Percentiles rank a stretch among this genome's conserved stretches.
Evolutionary conservation across 2,888 invertebrate species (phyloP).

Genomic region (Orthonychiurus folsomi): DNA sequence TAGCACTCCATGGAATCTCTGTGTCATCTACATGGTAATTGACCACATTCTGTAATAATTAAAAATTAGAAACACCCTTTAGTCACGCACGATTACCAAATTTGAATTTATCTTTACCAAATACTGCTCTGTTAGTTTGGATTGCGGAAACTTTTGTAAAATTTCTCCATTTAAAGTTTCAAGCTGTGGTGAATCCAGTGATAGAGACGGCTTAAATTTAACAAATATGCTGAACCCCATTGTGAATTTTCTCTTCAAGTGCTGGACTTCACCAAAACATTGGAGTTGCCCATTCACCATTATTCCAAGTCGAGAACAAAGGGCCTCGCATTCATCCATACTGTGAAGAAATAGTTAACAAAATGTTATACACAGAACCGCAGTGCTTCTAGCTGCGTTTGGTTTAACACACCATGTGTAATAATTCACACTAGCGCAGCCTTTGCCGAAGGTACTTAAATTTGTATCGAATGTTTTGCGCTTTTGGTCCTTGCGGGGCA

Average conservation of each 20-base stretch:
- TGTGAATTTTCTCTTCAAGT: constrained; percentile 61
- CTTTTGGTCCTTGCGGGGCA: no score
- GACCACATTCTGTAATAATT: constrained; percentile 45
- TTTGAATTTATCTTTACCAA: constrained; percentile 49
- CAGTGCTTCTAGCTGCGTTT: no score
- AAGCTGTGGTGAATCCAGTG: constrained; percentile 19
- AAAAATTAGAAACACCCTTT: no score
- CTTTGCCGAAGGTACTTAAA: no score
- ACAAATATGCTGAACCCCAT: constrained; percentile 41
- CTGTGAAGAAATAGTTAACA: no score
- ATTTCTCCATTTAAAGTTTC: constrained; percentile 49
- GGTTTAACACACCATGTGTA: no score
- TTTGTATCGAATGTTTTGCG: no score
- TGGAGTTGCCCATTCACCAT: constrained; percentile 63
- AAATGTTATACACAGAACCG: no score
- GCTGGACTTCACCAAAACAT: constrained; percentile 63
- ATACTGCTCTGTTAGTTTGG: constrained; percentile 61
- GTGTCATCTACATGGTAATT: constrained; percentile 46
- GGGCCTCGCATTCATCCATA: constrained; percentile 79
- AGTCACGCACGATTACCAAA: no score
- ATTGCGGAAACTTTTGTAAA: constrained; percentile 49
- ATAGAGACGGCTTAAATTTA: constrained; percentile 23
- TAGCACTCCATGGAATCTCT: constrained; percentile 44
- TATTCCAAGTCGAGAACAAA: constrained; percentile 67
- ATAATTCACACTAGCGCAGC: no score